Conservation (phyloP, 37 sponge, comb jelly and placozoan genomes). For the Cladorhizidae sp. region DNA sequence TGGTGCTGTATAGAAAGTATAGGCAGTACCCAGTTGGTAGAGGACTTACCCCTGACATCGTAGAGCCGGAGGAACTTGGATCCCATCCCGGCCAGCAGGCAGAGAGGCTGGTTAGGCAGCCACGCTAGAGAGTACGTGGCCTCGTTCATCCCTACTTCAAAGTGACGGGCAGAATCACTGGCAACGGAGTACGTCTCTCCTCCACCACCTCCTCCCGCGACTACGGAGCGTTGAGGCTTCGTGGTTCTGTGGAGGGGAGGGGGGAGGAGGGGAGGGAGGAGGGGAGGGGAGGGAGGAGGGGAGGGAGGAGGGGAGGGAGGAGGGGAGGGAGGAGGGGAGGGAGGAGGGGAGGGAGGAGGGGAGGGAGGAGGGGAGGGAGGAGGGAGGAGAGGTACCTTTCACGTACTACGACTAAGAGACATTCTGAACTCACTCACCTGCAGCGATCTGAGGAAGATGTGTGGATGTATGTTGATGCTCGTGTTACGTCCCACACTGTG, state of each 20-base stretch:
- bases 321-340: not conserved
- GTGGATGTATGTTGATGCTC: constrained; percentile 23
- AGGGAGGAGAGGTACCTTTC: no score
- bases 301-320: not conserved
- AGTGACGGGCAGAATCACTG: constrained; percentile 38
- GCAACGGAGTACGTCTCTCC: not conserved
- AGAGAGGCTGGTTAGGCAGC: constrained; percentile 46
- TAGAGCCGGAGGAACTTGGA: constrained; percentile 51
- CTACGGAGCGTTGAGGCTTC: not conserved
- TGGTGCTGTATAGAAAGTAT: no score
- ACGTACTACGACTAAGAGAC: no score
- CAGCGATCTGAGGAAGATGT: not conserved
- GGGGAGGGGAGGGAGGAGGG: not conserved
- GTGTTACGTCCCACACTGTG: constrained; percentile 55
- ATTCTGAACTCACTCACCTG: no score
- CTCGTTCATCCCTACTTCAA: constrained; percentile 57
- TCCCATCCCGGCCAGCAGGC: constrained; percentile 69
- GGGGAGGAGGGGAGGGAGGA: not conserved
- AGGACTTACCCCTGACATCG: constrained; percentile 71
- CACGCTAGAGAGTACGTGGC: constrained; percentile 55
- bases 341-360: not conserved
- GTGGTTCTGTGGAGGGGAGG: not conserved
- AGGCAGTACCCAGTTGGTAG: no score
- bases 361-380: not conserved
- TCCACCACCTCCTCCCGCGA: not conserved